phyloP scores from a whole-genome alignment of 2,888 invertebrate genomes.

The Diarsia dahlii region DNA sequence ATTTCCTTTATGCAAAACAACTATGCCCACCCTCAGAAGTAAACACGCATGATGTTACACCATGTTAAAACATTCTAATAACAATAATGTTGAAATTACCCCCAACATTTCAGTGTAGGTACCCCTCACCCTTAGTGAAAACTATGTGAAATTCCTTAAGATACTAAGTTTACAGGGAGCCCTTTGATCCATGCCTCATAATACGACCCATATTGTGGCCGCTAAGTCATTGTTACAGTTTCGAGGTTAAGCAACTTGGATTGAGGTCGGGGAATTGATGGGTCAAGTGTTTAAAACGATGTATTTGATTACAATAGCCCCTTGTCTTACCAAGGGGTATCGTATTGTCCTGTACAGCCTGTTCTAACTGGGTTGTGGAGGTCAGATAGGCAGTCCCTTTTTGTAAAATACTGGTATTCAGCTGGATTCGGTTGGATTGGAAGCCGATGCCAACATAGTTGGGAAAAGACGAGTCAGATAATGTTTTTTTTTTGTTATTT shows the following conservation, averaged over 20 bases:
- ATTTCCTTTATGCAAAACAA: neutral
- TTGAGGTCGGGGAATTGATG: conserved; percentile 40
- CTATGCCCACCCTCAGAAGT: neutral
- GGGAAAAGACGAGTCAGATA: too few relatives aligned
- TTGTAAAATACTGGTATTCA: too few relatives aligned
- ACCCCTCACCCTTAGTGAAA: conserved; percentile 9
- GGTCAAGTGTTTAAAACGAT: conserved; percentile 6
- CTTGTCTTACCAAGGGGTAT: neutral
- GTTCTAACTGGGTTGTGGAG: too few relatives aligned
- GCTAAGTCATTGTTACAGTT: conserved; percentile 42
- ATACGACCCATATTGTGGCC: conserved; percentile 30
- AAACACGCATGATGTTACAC: neutral
- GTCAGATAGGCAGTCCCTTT: too few relatives aligned
- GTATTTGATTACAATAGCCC: neutral
- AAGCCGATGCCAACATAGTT: too few relatives aligned
- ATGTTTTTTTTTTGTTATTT: too few relatives aligned
- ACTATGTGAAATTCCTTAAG: conserved; percentile 52
- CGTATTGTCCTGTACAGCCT: too few relatives aligned
- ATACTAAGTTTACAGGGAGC: conserved; percentile 17
- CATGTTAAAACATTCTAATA: conserved; percentile 26
- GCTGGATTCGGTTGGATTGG: too few relatives aligned
- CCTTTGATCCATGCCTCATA: conserved; percentile 60
- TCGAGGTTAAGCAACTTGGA: conserved; percentile 32
- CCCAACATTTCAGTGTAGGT: conserved; percentile 5
- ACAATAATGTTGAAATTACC: conserved; percentile 23